These are phyloP conservation scores for Drosophila mimica DNA, from an alignment of 2,888 invertebrate species.

Conservation along the genomic window DNA sequence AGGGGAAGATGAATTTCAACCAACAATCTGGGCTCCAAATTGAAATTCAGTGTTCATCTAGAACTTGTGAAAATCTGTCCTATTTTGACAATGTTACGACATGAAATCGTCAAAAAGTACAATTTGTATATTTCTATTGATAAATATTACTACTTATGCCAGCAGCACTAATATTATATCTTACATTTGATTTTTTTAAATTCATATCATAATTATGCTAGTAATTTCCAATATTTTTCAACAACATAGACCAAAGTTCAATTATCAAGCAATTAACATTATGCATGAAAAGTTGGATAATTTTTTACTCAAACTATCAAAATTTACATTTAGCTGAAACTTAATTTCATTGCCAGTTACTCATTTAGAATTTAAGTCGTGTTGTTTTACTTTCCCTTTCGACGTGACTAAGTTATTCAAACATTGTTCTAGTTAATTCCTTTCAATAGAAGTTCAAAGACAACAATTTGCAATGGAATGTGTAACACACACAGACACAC, in stretches of 20 bases:
- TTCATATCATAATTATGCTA: not conserved
- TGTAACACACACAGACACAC: not conserved
- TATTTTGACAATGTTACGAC: too few species aligned
- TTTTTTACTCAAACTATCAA: not conserved
- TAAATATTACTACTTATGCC: not conserved
- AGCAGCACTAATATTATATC: not conserved
- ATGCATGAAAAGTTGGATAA: not conserved
- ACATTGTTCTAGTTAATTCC: not conserved
- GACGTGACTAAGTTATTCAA: not conserved
- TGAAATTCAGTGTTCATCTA: not conserved
- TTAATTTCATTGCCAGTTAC: not conserved
- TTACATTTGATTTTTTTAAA: not conserved
- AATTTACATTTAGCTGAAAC: not conserved
- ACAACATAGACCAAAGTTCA: not conserved
- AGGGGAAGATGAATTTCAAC: not conserved
- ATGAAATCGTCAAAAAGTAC: not conserved
- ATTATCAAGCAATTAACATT: not conserved
- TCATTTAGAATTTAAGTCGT: not conserved
- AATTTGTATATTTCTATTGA: not conserved
- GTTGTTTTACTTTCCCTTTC: not conserved
- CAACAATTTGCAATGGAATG: conserved; percentile 13
- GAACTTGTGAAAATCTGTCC: too few species aligned
- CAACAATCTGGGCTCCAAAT: not conserved
- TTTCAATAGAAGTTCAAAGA: not conserved
- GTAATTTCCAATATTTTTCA: not conserved